Base-by-base conservation (phyloP, 2,113 vertebrate genomes). In the Scomber japonicus region DNA sequence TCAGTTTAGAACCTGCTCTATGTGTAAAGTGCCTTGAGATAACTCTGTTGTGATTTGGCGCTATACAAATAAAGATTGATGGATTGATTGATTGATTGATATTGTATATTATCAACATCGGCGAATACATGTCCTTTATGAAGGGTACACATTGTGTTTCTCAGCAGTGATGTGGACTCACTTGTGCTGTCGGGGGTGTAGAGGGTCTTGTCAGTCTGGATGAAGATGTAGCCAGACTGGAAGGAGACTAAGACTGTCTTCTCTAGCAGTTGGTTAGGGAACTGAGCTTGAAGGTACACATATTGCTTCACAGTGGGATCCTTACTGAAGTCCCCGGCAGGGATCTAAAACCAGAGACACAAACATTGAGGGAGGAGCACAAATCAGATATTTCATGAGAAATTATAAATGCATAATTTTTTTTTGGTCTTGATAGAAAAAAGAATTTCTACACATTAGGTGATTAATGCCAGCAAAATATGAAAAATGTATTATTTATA, bases 161-260 rank as follows among this genome's bases (percentile, higher is more conserved):
- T 21, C 21, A 21, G 21, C 21, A 21, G 21, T 21, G 21, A 21
- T 21, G 21, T 21, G 21, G 21, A 17, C 71, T 54, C 27, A 94
- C 94, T 89, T 55, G 5, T 89, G 64, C 49, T 91, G 21, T 85
- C 56, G 3, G 93, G 94, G 2, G 92, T 94, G 75, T 95, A 95
- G 45, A 95, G 78, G 30, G 93, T 90, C 69, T 95, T 94, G 76
- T 95, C 94, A 0, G 94, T 95, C 69, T 94, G 93, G 53, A 95
- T 89, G 83, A 94, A 94, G 54, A 95, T 93, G 83, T 93, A 92
- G 1, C 94, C 93, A 4, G 91, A 89, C 79, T 94, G 93, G 68
- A 94, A 94, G 57, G 92, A 91, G 19, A 94, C 88, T n/a, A 95
- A 19, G 19, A 93, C 87, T 0, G 89, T 72, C 67, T 92, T 94